phyloP scores from a whole-genome alignment of 92 coral and sea anemone species.

The Metridium senile region DNA sequence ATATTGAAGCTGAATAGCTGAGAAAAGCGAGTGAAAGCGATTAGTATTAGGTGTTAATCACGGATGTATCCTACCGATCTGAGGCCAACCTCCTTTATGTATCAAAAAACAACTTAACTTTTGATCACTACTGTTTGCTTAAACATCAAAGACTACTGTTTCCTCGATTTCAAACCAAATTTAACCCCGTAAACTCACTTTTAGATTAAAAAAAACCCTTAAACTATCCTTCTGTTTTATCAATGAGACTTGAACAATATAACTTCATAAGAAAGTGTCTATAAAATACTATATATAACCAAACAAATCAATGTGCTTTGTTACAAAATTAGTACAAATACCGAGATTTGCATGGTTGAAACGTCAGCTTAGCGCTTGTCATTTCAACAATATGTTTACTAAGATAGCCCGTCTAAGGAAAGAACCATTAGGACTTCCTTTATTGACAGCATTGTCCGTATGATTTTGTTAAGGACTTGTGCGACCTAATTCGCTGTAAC shows the following conservation, averaged over 20 bases:
- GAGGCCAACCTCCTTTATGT: slow-evolving; percentile 2
- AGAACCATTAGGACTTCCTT: background rate
- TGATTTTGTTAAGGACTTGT: slow-evolving; percentile 36
- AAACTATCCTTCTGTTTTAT: too few relatives aligned
- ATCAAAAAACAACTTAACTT: background rate
- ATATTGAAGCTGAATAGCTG: background rate
- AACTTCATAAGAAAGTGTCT: slow-evolving; percentile 12
- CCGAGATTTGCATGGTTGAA: slow-evolving; percentile 32
- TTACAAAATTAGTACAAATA: slow-evolving; percentile 1
- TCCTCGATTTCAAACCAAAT: background rate
- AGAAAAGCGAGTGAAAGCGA: slow-evolving; percentile 4
- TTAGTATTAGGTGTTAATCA: slow-evolving; percentile 8
- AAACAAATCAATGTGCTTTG: slow-evolving; percentile 17
- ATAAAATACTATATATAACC: background rate
- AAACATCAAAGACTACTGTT: background rate
- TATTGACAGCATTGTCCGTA: slow-evolving; percentile 19
- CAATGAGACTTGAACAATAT: too few relatives aligned
- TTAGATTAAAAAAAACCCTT: background rate
- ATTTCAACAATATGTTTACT: slow-evolving; percentile 7
- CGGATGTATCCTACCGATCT: background rate
- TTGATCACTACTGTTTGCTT: slow-evolving; percentile 1
- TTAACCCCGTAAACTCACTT: background rate
- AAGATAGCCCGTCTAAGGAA: slow-evolving; percentile 19
- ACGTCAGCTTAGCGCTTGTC: slow-evolving; percentile 28
- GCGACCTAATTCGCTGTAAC: slow-evolving; percentile 26